These are phyloP conservation scores for Drosophila suzukii DNA, from an alignment of 1,140 invertebrate species.

Conservation along the genomic window DNA sequence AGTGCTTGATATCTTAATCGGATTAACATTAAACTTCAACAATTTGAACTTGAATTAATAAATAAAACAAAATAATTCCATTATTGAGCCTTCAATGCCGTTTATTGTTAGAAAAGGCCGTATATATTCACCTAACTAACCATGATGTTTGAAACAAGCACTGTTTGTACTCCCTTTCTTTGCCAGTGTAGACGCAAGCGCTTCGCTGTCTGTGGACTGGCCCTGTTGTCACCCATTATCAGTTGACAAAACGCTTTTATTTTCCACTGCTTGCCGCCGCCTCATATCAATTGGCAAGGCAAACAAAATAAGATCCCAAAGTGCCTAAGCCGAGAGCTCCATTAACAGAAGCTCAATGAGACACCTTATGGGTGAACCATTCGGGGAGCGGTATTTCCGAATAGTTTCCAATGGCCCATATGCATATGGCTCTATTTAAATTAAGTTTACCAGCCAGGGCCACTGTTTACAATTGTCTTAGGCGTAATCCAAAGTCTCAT, in stretches of 20 bases:
- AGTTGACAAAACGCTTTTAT: conserved; percentile 73
- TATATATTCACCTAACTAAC: neutral
- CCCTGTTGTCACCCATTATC: conserved; percentile 64
- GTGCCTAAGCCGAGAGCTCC: conserved; percentile 50
- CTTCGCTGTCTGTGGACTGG: conserved; percentile 40
- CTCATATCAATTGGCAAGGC: conserved; percentile 36
- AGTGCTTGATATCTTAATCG: neutral
- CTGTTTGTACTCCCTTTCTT: neutral
- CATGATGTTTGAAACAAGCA: neutral
- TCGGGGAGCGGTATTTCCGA: conserved; percentile 15
- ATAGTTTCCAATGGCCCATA: conserved; percentile 33
- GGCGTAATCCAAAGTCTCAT: conserved; percentile 28
- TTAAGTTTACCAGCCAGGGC: conserved; percentile 25
- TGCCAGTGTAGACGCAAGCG: conserved; percentile 23
- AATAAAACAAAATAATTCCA: neutral
- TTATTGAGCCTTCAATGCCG: neutral
- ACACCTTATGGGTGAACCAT: conserved; percentile 26
- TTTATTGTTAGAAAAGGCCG: neutral
- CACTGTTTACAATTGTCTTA: conserved; percentile 31
- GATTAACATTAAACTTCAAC: conserved; percentile 1
- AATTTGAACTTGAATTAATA: neutral
- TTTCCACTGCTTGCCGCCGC: conserved; percentile 41
- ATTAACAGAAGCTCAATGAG: conserved; percentile 46
- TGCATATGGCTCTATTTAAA: conserved; percentile 35
- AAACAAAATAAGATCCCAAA: conserved; percentile 47